A percentile compares a stretch with the other conserved stretches of the same genome.
phyloP scores from a whole-genome alignment of 2,797 vertebrate species.

The Clarias pachynema region DNA sequence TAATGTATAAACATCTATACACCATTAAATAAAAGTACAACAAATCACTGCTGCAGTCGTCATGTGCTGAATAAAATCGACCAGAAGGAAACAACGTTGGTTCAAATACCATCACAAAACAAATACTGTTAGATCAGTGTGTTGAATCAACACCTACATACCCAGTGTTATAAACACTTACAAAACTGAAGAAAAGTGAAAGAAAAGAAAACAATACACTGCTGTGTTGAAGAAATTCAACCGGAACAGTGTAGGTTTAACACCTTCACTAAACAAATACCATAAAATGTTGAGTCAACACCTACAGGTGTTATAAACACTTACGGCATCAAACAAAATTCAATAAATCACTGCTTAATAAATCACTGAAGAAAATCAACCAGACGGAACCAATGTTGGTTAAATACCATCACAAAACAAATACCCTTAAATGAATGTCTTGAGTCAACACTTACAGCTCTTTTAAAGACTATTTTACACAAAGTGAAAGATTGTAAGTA shows the following conservation, averaged over 20 bases:
- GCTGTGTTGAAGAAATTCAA: not conserved
- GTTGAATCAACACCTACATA: not conserved
- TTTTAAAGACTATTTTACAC: not conserved
- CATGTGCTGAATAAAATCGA: no score
- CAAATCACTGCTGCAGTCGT: no score
- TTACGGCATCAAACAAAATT: not conserved
- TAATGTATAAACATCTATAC: not conserved
- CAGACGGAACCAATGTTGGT: not conserved
- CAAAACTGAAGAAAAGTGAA: not conserved
- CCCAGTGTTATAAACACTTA: not conserved
- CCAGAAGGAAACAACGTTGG: not conserved
- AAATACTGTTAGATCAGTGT: not conserved
- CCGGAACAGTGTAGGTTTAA: not conserved
- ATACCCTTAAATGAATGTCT: not conserved
- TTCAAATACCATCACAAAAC: not conserved
- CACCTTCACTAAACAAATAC: not conserved
- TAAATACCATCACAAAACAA: not conserved
- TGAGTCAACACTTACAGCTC: not conserved
- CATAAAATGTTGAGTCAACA: not conserved
- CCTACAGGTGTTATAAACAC: not conserved
- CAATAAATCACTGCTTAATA: not conserved
- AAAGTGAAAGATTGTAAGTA: not conserved
- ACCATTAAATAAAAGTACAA: not conserved
- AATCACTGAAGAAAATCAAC: not conserved
- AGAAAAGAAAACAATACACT: no score